Percentiles rank a stretch among this genome's conserved stretches.
These are phyloP conservation scores for Agapornis canus DNA, from an alignment of 2,797 vertebrate genomes.

Conservation along the genomic window DNA sequence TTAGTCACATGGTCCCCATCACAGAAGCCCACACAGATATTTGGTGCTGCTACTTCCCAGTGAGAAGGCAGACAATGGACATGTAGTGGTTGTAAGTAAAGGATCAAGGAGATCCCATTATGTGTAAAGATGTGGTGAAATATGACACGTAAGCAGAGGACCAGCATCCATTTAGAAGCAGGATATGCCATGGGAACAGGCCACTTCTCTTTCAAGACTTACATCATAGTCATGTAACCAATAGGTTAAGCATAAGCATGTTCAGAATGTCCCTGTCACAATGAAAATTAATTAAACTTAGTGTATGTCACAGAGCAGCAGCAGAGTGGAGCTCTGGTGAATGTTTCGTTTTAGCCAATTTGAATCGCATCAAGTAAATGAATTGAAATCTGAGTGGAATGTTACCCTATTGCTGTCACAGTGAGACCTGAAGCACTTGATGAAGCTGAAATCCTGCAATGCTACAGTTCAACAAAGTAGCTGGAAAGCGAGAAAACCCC, in stretches of 20 bases:
- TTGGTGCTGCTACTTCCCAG: not conserved
- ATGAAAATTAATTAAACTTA: not conserved
- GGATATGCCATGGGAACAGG: not conserved
- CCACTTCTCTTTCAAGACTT: not conserved
- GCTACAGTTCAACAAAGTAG: not conserved
- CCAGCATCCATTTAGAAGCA: not conserved
- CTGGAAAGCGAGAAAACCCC: not conserved
- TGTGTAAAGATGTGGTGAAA: not conserved
- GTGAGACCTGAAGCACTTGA: not conserved
- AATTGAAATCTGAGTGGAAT: not conserved
- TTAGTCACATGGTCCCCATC: not conserved
- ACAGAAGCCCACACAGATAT: not conserved
- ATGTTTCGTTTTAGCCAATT: not conserved
- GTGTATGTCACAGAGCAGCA: not conserved
- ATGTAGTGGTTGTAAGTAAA: not conserved
- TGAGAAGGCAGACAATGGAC: not conserved
- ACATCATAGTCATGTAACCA: not conserved
- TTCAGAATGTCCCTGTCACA: not conserved
- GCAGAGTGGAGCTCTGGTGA: not conserved
- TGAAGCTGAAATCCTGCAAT: not conserved
- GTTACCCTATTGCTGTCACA: not conserved
- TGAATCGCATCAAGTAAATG: not conserved
- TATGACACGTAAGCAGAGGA: not conserved
- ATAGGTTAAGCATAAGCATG: not conserved
- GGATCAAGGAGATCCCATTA: not conserved